Conservation (phyloP, 2,888 invertebrate species). For the Melinopterus prodromus region DNA sequence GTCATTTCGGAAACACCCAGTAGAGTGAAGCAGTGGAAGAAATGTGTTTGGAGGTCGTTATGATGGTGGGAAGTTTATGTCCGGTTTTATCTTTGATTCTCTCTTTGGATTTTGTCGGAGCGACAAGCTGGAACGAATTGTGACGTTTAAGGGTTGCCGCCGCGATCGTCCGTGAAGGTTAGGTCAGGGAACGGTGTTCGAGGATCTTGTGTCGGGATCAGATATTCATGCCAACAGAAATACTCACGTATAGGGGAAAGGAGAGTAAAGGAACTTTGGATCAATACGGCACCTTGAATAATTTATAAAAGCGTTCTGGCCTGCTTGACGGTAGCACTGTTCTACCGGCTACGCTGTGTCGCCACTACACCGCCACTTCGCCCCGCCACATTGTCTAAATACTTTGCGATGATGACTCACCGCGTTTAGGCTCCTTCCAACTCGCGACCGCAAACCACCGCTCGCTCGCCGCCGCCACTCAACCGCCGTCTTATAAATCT, state of each 20-base stretch:
- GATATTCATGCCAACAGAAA: conserved; percentile 47
- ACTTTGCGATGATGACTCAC: conserved; percentile 49
- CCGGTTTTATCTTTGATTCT: conserved; percentile 24
- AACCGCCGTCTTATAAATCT: too few species aligned
- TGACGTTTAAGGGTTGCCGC: conserved; percentile 39
- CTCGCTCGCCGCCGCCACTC: too few species aligned
- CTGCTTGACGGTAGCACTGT: conserved; percentile 52
- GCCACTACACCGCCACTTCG: conserved; percentile 43
- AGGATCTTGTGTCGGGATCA: conserved; percentile 45
- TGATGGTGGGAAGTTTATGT: conserved; percentile 14
- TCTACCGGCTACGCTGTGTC: conserved; percentile 53
- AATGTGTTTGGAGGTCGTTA: background rate
- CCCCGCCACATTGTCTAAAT: conserved; percentile 49
- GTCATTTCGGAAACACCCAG: too few species aligned
- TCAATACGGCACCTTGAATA: conserved; percentile 61
- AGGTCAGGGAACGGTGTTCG: conserved; percentile 46
- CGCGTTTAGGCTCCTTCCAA: conserved; percentile 40
- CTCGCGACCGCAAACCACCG: too few species aligned
- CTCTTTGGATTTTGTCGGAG: background rate
- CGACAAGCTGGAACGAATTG: conserved; percentile 35
- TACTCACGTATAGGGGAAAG: conserved; percentile 49
- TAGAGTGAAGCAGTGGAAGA: background rate
- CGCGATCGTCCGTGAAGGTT: conserved; percentile 39
- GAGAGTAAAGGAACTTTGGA: conserved; percentile 57
- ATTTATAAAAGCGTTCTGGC: conserved; percentile 60